Conservation (phyloP, 2,797 vertebrate genomes). For the Bryconaethiops microstoma region DNA sequence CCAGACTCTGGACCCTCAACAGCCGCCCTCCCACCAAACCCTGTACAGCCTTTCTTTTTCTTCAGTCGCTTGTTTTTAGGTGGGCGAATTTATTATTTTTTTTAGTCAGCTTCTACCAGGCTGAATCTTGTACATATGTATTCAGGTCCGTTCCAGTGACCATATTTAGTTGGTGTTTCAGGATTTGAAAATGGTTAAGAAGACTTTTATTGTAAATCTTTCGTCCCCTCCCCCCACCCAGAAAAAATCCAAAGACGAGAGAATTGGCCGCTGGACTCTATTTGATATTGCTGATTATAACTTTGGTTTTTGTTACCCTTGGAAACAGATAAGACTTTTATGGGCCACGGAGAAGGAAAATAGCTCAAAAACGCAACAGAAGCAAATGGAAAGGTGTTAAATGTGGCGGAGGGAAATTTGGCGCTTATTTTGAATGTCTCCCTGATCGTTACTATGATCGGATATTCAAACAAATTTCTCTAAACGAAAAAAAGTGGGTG, state of each 20-base stretch:
- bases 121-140: conserved; percentile 89
- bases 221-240: conserved; percentile 36
- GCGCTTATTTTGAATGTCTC: conserved; percentile 48
- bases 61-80: conserved; percentile 83
- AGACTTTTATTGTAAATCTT: conserved; percentile 80
- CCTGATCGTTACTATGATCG: neutral
- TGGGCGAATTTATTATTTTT: conserved; percentile 71
- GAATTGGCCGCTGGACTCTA: conserved; percentile 68
- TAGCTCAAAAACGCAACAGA: no score
- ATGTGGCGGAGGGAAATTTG: conserved; percentile 21
- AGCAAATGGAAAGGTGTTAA: no score
- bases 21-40: conserved; percentile 67
- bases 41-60: conserved; percentile 76
- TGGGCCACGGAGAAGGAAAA: neutral
- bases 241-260: conserved; percentile 77
- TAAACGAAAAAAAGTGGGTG: neutral
- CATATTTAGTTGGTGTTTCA: conserved; percentile 84
- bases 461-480: neutral
- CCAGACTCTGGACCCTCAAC: conserved; percentile 65
- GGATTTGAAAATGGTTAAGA: conserved; percentile 82
- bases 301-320: conserved; percentile 57
- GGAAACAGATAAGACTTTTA: conserved; percentile 51
- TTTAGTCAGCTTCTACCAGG: conserved; percentile 80
- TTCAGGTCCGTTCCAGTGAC: conserved; percentile 92
- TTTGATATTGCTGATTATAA: conserved; percentile 64